A percentile compares a stretch with the other conserved stretches of the same genome.
Conservation (phyloP, 2,113 vertebrate genomes). For the Puffinus mauretanicus region DNA sequence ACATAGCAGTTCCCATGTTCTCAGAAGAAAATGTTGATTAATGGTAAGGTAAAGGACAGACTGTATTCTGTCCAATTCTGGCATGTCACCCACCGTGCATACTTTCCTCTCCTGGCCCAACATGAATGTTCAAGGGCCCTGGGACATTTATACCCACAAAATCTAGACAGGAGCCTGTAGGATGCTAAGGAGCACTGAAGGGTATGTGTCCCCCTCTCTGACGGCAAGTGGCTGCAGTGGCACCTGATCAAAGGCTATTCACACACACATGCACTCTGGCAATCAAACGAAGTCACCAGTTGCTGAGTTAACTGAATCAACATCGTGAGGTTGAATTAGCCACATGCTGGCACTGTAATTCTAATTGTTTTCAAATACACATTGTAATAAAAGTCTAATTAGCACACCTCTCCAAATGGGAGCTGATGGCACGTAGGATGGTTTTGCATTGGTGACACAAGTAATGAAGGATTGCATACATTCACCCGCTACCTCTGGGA, state of each 20-base stretch:
- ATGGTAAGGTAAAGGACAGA: background rate
- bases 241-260: background rate
- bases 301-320: slow-evolving; percentile 7
- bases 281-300: background rate
- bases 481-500: background rate
- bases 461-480: slow-evolving; percentile 22
- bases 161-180: background rate
- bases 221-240: background rate
- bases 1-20: background rate
- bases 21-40: background rate
- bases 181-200: background rate
- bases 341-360: slow-evolving; percentile 52
- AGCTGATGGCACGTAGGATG: background rate
- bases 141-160: background rate
- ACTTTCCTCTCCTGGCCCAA: background rate
- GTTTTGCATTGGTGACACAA: background rate
- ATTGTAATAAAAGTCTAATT: slow-evolving; percentile 60
- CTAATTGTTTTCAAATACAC: slow-evolving; percentile 70
- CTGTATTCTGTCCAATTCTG: background rate
- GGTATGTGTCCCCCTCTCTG: background rate
- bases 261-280: background rate
- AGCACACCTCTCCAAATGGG: slow-evolving; percentile 39
- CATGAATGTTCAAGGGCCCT: background rate
- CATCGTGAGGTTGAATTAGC: slow-evolving; percentile 22
- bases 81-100: background rate